A percentile compares a stretch with the other conserved stretches of the same genome.
phyloP scores from a whole-genome alignment of 2,113 vertebrate genomes.

The Pelobates fuscus region DNA sequence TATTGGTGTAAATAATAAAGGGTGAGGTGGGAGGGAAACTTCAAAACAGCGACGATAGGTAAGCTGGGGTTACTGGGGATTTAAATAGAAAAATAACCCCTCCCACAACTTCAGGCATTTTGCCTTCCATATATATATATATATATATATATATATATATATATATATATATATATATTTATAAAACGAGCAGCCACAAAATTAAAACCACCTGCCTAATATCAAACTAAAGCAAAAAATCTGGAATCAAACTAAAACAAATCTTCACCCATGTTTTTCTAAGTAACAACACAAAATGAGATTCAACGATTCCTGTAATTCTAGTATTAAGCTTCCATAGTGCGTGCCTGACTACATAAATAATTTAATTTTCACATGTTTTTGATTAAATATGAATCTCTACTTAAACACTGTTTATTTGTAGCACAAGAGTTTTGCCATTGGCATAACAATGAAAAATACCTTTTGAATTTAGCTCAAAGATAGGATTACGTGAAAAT shows the following conservation, averaged over 20 bases:
- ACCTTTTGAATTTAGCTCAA: slow-evolving; percentile 43
- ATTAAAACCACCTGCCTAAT: too few relatives aligned
- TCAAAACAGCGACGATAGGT: too few relatives aligned
- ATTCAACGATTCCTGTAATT: slow-evolving; percentile 24
- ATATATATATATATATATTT: too few relatives aligned
- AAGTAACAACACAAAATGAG: slow-evolving; percentile 4
- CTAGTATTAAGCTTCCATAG: slow-evolving; percentile 30
- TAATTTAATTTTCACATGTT: slow-evolving; percentile 46
- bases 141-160: too few relatives aligned
- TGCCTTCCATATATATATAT: too few relatives aligned
- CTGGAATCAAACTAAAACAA: background rate
- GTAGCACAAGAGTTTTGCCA: slow-evolving; percentile 44
- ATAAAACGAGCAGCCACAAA: too few relatives aligned
- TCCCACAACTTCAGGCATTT: too few relatives aligned
- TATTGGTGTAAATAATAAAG: too few relatives aligned
- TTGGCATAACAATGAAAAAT: slow-evolving; percentile 34
- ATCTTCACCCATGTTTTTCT: background rate
- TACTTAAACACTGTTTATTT: slow-evolving; percentile 49
- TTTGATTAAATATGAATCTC: slow-evolving; percentile 47
- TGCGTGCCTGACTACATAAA: slow-evolving; percentile 41
- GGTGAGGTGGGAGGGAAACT: too few relatives aligned
- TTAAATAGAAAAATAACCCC: too few relatives aligned
- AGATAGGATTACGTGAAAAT: slow-evolving; percentile 48
- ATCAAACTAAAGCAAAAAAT: background rate
- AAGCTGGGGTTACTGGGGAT: too few relatives aligned